Base-by-base conservation (phyloP, 2,888 invertebrate genomes). In the Drosophila mettleri region DNA sequence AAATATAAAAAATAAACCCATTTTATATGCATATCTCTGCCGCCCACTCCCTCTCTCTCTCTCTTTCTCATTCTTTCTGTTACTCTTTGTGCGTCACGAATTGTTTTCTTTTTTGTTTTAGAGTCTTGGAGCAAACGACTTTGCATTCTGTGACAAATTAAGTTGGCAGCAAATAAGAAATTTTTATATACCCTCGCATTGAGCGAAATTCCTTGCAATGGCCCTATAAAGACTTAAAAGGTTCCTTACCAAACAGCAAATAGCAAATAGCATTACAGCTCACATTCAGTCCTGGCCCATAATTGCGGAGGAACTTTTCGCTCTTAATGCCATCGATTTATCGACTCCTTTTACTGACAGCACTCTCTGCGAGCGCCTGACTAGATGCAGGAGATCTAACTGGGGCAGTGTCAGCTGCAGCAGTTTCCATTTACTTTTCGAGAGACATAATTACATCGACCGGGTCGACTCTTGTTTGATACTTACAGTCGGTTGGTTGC, bases 121-220 rank as follows among this genome's bases (percentile, higher is more conserved):
- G 49, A 63, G 52, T 67, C 66, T 36, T 67, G 59, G 53, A 43
- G 16, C 43, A 62, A 58, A 78, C 46, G 75, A 64, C 78, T 83
- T 78, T 86, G 69, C 70, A 64, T 67, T 84, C 69, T 84, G 87
- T 83, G 82, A 83, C 85, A 83, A 83, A 83, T 83, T 83, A 83
- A 83, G 82, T 83, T 83, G 82, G 67, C 82, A 81, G 73, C 78
- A 78, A 83, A 86, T 75, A 78, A 75, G 79, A 84, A 75, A 73
- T 73, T 77, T 76, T 61, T 74, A 81, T 69, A 41, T 43, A 70
- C 33, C 55, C 60, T 34, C 7, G 49, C 57, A 57, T 54, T 10
- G 24, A 36, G 31, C 14, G 16, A 33, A 12, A 63, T 49, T 39
- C 53, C 54, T 43, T 31, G 20, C 18, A 59, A 61, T 58, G 36